These are phyloP conservation scores for Ametastegia equiseti DNA, from an alignment of 2,888 invertebrate species.

Conservation along the genomic window DNA sequence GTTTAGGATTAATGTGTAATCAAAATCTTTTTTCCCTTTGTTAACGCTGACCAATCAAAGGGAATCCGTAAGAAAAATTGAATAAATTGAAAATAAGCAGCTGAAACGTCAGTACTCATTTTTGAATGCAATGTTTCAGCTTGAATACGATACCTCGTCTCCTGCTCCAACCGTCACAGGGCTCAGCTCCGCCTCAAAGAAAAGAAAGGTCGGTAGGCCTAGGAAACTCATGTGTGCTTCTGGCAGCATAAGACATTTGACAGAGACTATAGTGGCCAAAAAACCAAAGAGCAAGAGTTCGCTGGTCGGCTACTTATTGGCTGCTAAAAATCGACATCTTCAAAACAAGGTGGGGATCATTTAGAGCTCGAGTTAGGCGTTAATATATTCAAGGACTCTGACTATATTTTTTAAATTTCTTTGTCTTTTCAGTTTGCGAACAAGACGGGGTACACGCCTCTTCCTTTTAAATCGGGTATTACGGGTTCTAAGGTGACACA, in stretches of 20 bases:
- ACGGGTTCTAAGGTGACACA: constrained; percentile 53
- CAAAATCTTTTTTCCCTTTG: background rate
- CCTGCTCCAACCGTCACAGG: constrained; percentile 63
- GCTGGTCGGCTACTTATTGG: constrained; percentile 82
- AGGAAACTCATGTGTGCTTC: constrained; percentile 82
- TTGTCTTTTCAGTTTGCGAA: constrained; percentile 63
- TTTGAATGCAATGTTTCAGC: constrained; percentile 51
- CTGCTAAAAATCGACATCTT: constrained; percentile 81
- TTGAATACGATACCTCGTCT: constrained; percentile 67
- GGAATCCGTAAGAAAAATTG: background rate
- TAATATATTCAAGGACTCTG: background rate
- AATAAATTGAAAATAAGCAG: constrained; percentile 13
- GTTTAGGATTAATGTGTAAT: background rate
- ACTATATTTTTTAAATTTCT: constrained; percentile 17
- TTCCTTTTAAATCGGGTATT: constrained; percentile 65
- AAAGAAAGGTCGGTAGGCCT: constrained; percentile 90
- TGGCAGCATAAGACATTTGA: constrained; percentile 79
- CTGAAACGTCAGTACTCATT: background rate
- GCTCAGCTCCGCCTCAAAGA: constrained; percentile 79
- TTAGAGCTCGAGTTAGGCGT: background rate
- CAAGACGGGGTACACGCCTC: constrained; percentile 65
- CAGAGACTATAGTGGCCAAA: constrained; percentile 90
- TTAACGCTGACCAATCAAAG: constrained; percentile 12
- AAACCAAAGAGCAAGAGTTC: constrained; percentile 85
- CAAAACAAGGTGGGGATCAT: constrained; percentile 69